A percentile compares a stretch with the other conserved stretches of the same genome.
phyloP scores from a whole-genome alignment of 2,113 vertebrate species.

The Periophthalmodon schlosseri region DNA sequence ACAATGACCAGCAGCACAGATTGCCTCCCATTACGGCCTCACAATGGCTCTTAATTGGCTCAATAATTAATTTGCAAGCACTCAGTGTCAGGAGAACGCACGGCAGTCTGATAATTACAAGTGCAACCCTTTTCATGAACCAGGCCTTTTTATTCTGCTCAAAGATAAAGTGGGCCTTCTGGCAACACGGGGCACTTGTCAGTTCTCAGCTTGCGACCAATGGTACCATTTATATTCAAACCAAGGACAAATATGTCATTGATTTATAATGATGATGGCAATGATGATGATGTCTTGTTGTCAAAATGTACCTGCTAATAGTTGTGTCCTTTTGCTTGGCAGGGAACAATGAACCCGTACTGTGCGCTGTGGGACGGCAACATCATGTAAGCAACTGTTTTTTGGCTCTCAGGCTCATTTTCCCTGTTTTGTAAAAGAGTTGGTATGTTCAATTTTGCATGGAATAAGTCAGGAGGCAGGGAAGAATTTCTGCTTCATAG shows the following conservation, averaged over 20 bases:
- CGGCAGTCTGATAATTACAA: slow-evolving; percentile 61
- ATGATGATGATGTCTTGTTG: slow-evolving; percentile 29
- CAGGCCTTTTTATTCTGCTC: slow-evolving; percentile 46
- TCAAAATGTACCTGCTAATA: slow-evolving; percentile 28
- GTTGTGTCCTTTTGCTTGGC: slow-evolving; percentile 58
- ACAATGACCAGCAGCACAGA: slow-evolving; percentile 39
- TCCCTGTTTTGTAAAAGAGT: background rate
- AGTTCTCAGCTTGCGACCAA: background rate
- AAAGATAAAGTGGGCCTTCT: slow-evolving; percentile 44
- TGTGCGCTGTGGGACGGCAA: slow-evolving; percentile 95
- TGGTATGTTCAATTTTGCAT: background rate
- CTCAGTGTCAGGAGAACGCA: slow-evolving; percentile 34
- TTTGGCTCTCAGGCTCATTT: background rate
- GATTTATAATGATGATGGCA: slow-evolving; percentile 39
- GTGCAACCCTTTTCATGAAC: slow-evolving; percentile 61
- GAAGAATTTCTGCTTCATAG: background rate
- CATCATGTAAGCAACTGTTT: slow-evolving; percentile 88
- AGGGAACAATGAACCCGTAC: slow-evolving; percentile 95
- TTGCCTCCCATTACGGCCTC: slow-evolving; percentile 45
- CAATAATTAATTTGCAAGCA: slow-evolving; percentile 71
- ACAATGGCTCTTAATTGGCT: slow-evolving; percentile 67
- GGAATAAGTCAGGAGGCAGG: background rate
- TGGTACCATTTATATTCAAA: background rate
- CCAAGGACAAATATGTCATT: slow-evolving; percentile 33
- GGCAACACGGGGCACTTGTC: slow-evolving; percentile 23